phyloP scores from a whole-genome alignment of 1,140 invertebrate species.

The Acromyrmex charruanus region DNA sequence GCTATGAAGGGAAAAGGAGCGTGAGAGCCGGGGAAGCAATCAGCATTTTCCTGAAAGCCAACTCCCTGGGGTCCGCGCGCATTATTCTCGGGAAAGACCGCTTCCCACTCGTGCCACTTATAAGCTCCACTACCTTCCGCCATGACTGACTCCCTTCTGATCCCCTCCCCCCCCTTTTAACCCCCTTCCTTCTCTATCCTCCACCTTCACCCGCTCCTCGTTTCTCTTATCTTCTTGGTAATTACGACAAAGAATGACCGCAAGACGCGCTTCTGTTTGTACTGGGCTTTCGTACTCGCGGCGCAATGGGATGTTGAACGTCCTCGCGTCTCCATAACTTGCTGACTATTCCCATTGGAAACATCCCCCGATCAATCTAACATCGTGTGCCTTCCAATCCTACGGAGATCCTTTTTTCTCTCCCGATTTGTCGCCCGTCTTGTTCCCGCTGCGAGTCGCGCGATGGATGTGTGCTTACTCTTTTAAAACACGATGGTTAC shows the following conservation, averaged over 20 bases:
- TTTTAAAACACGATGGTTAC: not conserved
- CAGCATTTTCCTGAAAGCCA: constrained; percentile 82
- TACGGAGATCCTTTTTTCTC: not conserved
- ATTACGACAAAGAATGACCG: constrained; percentile 60
- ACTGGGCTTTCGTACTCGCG: constrained; percentile 25
- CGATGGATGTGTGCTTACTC: not conserved
- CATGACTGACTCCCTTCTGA: constrained; percentile 26
- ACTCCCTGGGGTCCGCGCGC: constrained; percentile 76
- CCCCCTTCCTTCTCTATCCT: not conserved
- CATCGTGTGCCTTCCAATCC: not conserved
- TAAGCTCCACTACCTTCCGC: constrained; percentile 50
- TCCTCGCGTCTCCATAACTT: not conserved
- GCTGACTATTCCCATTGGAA: constrained; percentile 30
- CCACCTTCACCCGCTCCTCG: not conserved
- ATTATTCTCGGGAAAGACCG: constrained; percentile 80
- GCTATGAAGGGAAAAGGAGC: constrained; percentile 41
- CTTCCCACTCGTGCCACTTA: constrained; percentile 58
- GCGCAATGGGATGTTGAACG: not conserved
- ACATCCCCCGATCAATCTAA: constrained; percentile 27
- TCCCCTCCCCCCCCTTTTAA: not conserved
- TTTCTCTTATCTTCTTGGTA: constrained; percentile 55
- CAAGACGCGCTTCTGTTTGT: constrained; percentile 50
- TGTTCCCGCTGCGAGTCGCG: not conserved
- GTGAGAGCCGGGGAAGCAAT: constrained; percentile 78
- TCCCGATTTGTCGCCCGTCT: constrained; percentile 37